phyloP scores from a whole-genome alignment of 2,888 invertebrate species.

The Tetragonisca angustula region DNA sequence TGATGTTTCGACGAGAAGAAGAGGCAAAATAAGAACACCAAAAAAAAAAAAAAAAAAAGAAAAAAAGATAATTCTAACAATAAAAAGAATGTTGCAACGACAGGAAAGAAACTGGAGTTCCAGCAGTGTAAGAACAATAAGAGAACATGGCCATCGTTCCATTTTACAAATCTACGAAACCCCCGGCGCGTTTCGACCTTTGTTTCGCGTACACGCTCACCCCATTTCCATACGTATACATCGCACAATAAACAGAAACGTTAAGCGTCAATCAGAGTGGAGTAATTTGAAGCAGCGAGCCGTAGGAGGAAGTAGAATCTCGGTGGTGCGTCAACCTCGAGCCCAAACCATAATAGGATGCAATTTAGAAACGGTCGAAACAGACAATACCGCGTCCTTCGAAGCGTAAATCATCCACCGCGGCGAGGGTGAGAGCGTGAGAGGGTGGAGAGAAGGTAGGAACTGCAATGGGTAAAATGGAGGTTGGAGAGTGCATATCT shows the following conservation, averaged over 20 bases:
- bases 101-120: neutral
- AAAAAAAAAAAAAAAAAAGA: neutral
- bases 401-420: slow-evolving; percentile 74
- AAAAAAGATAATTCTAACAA: neutral
- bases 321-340: slow-evolving; percentile 30
- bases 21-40: too few species aligned
- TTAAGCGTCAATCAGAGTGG: slow-evolving; percentile 30
- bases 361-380: slow-evolving; percentile 75
- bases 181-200: neutral
- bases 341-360: slow-evolving; percentile 65
- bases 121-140: neutral
- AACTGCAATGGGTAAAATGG: slow-evolving; percentile 66
- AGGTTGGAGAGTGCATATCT: slow-evolving; percentile 79
- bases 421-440: neutral
- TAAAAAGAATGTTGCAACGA: neutral
- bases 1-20: too few species aligned
- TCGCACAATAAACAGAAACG: neutral
- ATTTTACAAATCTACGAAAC: neutral
- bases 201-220: slow-evolving; percentile 1
- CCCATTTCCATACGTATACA: slow-evolving; percentile 11
- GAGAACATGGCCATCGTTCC: neutral
- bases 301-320: slow-evolving; percentile 29
- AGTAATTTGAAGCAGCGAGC: neutral
- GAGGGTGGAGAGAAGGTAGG: slow-evolving; percentile 12
- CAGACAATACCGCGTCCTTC: slow-evolving; percentile 73